A percentile compares a stretch with the other conserved stretches of the same genome.
Evolutionary conservation across 2,888 invertebrate species (phyloP).

Genomic region (Thalpophila matura): DNA sequence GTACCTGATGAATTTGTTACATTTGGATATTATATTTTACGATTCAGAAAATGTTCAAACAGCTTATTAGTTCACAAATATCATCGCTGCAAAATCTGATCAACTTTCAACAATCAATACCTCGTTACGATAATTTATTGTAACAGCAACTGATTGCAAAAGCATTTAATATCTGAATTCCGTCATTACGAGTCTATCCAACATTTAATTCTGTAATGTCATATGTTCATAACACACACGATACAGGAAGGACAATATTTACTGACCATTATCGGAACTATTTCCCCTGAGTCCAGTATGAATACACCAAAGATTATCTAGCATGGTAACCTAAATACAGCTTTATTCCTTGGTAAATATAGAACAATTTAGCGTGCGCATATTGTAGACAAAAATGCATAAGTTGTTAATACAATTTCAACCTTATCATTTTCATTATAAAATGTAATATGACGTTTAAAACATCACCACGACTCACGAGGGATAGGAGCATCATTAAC

Average conservation of each 20-base stretch:
- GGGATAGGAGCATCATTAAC: constrained; percentile 32
- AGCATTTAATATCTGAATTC: constrained; percentile 16
- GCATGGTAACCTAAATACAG: neutral
- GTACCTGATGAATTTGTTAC: too few relatives aligned
- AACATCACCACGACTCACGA: constrained; percentile 24
- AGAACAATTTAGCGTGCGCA: neutral
- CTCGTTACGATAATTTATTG: constrained; percentile 10
- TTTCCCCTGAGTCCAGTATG: constrained; percentile 32
- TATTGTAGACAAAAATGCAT: neutral
- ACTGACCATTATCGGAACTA: constrained; percentile 58
- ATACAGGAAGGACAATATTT: constrained; percentile 54
- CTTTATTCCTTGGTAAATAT: neutral
- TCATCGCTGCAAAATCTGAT: neutral
- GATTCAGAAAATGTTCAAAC: too few relatives aligned
- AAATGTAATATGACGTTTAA: constrained; percentile 32
- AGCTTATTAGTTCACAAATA: too few relatives aligned
- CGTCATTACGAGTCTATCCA: constrained; percentile 8
- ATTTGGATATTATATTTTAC: too few relatives aligned
- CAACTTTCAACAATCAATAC: neutral
- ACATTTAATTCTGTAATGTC: constrained; percentile 37
- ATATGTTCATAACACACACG: constrained; percentile 41
- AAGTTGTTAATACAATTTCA: constrained; percentile 19
- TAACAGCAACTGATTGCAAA: constrained; percentile 16
- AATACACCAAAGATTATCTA: constrained; percentile 4
- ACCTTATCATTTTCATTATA: constrained; percentile 33